phyloP scores from a whole-genome alignment of 2,797 vertebrate genomes.

The Catamblyrhynchus diadema region DNA sequence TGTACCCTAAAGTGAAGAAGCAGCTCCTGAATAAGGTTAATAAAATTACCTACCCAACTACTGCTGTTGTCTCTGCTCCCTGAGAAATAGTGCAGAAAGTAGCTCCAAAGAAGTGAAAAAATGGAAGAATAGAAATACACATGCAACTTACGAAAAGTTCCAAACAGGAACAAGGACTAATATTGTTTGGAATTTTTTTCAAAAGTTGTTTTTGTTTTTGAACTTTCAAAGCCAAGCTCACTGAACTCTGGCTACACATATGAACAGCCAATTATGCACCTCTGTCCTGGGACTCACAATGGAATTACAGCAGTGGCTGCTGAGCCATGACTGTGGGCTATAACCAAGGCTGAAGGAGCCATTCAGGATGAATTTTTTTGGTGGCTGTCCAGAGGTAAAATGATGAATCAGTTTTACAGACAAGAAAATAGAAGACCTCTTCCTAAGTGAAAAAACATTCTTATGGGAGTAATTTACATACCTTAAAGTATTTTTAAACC shows the following conservation, averaged over 20 bases:
- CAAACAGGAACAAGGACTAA: neutral
- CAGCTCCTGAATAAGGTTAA: neutral
- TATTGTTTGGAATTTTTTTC: neutral
- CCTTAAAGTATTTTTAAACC: neutral
- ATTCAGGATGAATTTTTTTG: neutral
- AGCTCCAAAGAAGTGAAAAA: neutral
- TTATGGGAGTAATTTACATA: neutral
- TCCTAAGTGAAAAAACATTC: neutral
- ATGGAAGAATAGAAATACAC: neutral
- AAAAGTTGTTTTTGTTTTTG: neutral
- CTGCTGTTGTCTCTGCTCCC: neutral
- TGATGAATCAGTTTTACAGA: neutral
- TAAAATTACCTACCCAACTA: neutral
- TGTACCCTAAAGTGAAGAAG: rapidly evolving
- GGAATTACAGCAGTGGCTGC: neutral
- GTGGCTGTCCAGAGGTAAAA: neutral
- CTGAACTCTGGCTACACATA: neutral
- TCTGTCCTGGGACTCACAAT: neutral
- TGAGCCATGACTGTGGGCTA: neutral
- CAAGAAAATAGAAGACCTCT: neutral
- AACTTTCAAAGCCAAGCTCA: neutral
- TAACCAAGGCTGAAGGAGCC: neutral
- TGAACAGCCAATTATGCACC: neutral
- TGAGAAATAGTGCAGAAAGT: neutral
- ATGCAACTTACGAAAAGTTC: neutral